Base-by-base conservation (phyloP, 2,797 vertebrate genomes). In the Aphelocoma californica region DNA sequence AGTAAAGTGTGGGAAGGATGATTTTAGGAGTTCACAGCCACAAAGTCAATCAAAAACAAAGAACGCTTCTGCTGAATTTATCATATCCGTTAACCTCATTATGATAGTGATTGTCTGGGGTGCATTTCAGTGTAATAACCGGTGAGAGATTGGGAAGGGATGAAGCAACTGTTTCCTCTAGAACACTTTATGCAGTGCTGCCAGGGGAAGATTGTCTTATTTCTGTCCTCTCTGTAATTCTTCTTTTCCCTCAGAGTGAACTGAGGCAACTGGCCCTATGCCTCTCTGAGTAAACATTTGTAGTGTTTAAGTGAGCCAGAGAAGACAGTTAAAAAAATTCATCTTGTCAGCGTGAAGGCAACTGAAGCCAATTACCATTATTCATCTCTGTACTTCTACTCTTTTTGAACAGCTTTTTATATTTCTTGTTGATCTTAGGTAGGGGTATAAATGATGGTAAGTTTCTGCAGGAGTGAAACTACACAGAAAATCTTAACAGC, bases 11-110 rank as follows among this genome's bases (percentile, higher is more conserved):
- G 53, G 56, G 78, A 94, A 83, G 75, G 42, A 72, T 80, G 89
- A 84, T 84, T 89, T 86, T 72, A 79, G 58, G 62, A 85, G 74
- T 50, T 96, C 86, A 78, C 64, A 95, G 89, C 79, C 79, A 71
- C 72, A 83, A 95, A 96, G 84, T 95, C 88, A 93, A 85, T 96
- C 94, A 95, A 91, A 95, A 96, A 7, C 84, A 91, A 92, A 89
- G 88, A 95, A 82, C 1, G 0, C 31, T 96, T 83, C 84, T 95
- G 86, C 86, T 95, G 96, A 96, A 94, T 96, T 93, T 96, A 93
- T 96, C 94, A 67, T 97, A 93, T 95, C 78, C 3, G 69, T 96
- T 97, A 97, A 95, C 93, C 92, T 97, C 96, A 96, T 97, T 97
- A 95, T 89, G 89, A 81, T 96, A 93, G 96, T 83, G 94, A 89